Evolutionary conservation across 2,888 invertebrate genomes (phyloP), one percentile per base, ranked within the genome.

Genomic region (Carterocephalus palaemon): DNA sequence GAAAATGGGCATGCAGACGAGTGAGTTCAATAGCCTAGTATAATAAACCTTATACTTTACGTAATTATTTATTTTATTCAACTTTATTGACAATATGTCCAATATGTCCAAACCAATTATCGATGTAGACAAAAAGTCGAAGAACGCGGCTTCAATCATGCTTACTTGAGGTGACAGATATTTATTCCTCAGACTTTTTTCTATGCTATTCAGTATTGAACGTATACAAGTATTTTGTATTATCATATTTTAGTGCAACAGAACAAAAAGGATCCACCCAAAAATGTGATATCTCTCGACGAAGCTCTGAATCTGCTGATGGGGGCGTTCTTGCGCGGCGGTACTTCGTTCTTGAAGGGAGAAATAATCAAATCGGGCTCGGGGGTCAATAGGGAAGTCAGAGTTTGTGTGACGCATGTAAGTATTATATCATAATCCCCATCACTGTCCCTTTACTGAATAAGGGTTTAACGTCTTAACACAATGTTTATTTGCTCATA

Each of bases 341-440:
- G 98, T 7, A 95, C 93, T 1, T 95, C 97, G 1, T 98, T 98
- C 72, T 85, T 98, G 13, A 98, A 98, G 79, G 96, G 96, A 10
- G 98, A 98, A 83, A 97, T 98, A 69, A 98, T 98, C 56, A 98
- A 98, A 81, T 97, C 97, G 2, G 94, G 94, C 54, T 95, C 95
- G 0, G 94, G 95, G 4, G 95, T 98, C 0, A 97, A 97, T 74
- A 89, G 97, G 51, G 99, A 99, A 89, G 95, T 99, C 42, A 90
- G 99, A 55, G 97, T 99, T 46, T 99, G 99, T 48, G 96, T 99
- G 0, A 98, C 99, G 2, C 96, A 99, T 88, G 96, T 96, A 80
- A 90, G 92, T 89, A 52, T 38, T n/a, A 0, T n/a, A n/a, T n/a
- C n/a, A n/a, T n/a, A n/a, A n/a, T n/a, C n/a, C n/a, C n/a, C n/a